Base-by-base conservation (phyloP, 2,888 invertebrate genomes). In the Agriopis aurantiaria region DNA sequence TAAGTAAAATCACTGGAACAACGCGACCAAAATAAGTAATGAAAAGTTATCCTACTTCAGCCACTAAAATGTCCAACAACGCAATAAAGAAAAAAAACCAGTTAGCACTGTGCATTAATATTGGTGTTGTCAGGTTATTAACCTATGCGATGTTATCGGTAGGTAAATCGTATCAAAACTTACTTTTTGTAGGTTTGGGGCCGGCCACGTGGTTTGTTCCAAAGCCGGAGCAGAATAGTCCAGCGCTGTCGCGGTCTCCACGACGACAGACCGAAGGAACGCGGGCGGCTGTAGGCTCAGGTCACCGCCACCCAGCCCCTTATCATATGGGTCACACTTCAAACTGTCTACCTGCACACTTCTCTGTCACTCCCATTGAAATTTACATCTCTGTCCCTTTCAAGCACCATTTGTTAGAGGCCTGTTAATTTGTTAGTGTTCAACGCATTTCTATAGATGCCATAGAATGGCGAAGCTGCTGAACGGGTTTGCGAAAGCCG, bases 261-360 rank as follows among this genome's bases (percentile, higher is more conserved):
- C 88, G 88, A 88, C 92, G 91, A 93, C 93, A 90, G 93, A 80
- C 89, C 85, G 79, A n/a, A n/a, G n/a, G n/a, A 77, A 12, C 68
- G 11, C 68, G 46, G 74, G 70, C 11, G 10, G 55, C 40, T 77
- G 69, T 69, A 75, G 71, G 73, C 72, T 74, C 67, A 71, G 52
- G 51, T 52, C 48, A 52, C 55, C 49, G 64, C 51, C 48, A 65
- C 62, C 62, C 45, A 63, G 65, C 64, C 65, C 70, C 82, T 86
- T 87, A 87, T 87, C 86, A 82, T 73, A 78, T 79, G 75, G 76
- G 78, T 75, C 75, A 77, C 69, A 78, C 75, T 76, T 78, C 74
- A 79, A 75, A 80, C 73, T 72, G 33, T 77, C 69, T 79, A 79
- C 77, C 75, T 77, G 71, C 75, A 59, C 55, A 63, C 43, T 67